A percentile compares a stretch with the other conserved stretches of the same genome.
Evolutionary conservation across 64 coral and sea anemone species (phyloP).

Genomic region (Montipora foliosa): DNA sequence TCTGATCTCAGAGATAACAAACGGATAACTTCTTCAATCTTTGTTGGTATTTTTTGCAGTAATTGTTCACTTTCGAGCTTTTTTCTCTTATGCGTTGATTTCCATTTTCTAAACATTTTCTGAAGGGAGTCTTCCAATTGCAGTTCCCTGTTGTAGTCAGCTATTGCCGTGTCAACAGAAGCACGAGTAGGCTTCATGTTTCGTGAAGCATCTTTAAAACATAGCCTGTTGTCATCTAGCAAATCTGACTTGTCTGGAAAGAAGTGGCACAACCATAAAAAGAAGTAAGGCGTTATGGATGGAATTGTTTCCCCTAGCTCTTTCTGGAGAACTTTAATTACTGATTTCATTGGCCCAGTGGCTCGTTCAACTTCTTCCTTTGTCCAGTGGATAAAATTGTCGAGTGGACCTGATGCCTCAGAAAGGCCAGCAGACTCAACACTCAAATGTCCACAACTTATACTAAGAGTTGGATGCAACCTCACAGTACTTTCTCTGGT

Average conservation of each 20-base stretch:
- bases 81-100: background rate
- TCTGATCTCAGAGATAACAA: constrained; percentile 42
- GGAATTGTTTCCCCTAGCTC: constrained; percentile 51
- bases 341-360: background rate
- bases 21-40: constrained; percentile 3
- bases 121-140: background rate
- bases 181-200: background rate
- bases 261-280: constrained; percentile 41
- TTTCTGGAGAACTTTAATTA: constrained; percentile 15
- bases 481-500: constrained; percentile 7
- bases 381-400: constrained; percentile 22
- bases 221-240: background rate
- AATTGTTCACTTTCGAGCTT: background rate
- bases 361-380: constrained; percentile 9
- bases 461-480: background rate
- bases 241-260: background rate
- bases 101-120: background rate
- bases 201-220: constrained; percentile 28
- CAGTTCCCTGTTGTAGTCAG: background rate
- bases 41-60: background rate
- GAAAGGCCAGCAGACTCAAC: background rate
- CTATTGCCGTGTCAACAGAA: background rate
- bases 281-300: constrained; percentile 19
- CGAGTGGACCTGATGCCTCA: background rate
- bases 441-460: constrained; percentile 64